Base-by-base conservation (phyloP, 2,888 invertebrate species). In the Selenia dentaria region DNA sequence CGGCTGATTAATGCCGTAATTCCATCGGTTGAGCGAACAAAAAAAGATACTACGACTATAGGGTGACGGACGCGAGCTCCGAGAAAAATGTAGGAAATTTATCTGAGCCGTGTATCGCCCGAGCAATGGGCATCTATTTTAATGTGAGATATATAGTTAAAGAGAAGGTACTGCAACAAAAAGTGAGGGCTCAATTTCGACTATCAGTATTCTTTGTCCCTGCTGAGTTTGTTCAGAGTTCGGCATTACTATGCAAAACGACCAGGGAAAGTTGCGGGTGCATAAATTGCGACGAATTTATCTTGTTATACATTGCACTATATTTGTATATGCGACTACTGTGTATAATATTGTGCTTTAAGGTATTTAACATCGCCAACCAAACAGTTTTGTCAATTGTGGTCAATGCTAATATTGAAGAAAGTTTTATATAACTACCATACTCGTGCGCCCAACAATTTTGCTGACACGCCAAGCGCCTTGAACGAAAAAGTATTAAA, bases 1-100 rank as follows among this genome's bases (percentile, higher is more conserved):
- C 68, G 64, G 62, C 73, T 85, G 86, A 88, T 83, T 83, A 83
- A 85, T 88, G 81, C 68, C 69, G 80, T 82, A 84, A 87, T 86
- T 83, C 79, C 72, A 80, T 76, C 64, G 72, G 76, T 74, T 69
- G 71, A 59, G 70, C 68, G 70, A 70, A 79, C 76, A 75, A 83
- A 82, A 58, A 83, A 79, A 78, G 74, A 79, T 74, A 74, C 74
- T 75, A 70, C 65, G 79, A 62, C 78, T 82, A 81, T 74, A 75
- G 76, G 72, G 71, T 73, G 81, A 79, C 75, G 72, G 71, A 69
- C 71, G 74, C 66, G 73, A 79, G 74, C 70, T 32, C 67, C 57
- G 69, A 75, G 83, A 83, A 78, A 83, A 86, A 85, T 86, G 79
- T 68, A 64, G 69, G 59, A 69, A 74, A 83, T 84, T 83, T 81